Base-by-base conservation (phyloP, 64 coral and sea anemone genomes). In the Platygyra sinensis region DNA sequence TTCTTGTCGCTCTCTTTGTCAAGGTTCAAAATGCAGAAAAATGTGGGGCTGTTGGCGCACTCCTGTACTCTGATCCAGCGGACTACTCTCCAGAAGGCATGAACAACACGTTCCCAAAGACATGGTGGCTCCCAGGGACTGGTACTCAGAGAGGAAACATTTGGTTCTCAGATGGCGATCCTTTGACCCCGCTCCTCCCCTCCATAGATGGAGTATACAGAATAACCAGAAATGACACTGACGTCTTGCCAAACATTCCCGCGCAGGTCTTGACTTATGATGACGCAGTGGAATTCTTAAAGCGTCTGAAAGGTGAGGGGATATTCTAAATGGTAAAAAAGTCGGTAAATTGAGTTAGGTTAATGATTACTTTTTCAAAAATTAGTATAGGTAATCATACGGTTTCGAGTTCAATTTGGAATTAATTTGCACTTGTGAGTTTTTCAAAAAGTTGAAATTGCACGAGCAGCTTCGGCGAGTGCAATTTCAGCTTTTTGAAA, bases 61-160 rank as follows among this genome's bases (percentile, higher is more conserved):
- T 92, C 19, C 22, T 96, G 4, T 92, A 92, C 80, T 86, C 78
- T 22, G 94, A 96, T 27, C 90, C 94, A n/a, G 86, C 33, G 11
- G 52, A 92, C 72, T 83, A 76, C 72, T 79, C 94, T 0, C 90
- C 94, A 18, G 76, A 76, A 13, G 94, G 94, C 22, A 69, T 51
- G 25, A 52, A 89, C 6, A 74, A 92, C 22, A 92, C 89, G 0
- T 96, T 90, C 52, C 94, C 94, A 51, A 77, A 96, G 29, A 36
- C 78, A 18, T 77, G 77, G 52, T 96, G 86, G 85, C 72, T 96
- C 3, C 94, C 94, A 14, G 32, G 38, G 5, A 86, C 89, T 89
- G 94, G 94, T 2, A 64, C 87, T 19, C 94, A 96, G 59, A 64
- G 94, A 54, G 92, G 86, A 52, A 32, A 5, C 20, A 75, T 75